These are phyloP conservation scores for Sarcophaga peregrina DNA, from an alignment of 1,140 invertebrate species.

Conservation along the genomic window DNA sequence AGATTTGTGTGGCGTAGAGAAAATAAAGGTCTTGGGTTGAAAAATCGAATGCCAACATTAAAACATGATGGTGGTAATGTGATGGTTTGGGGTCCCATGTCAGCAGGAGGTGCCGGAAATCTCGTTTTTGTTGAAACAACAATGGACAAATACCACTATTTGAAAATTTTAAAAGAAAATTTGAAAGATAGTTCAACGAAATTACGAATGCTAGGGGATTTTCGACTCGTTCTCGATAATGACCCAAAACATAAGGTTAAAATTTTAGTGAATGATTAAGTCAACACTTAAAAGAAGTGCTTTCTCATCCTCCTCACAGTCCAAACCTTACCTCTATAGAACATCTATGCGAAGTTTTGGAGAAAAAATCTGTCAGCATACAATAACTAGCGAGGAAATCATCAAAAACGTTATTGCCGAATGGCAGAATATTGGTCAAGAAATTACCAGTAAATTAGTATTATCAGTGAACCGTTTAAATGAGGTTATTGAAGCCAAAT, in stretches of 20 bases:
- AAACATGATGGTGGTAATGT: conserved; percentile 58
- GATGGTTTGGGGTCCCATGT: conserved; percentile 63
- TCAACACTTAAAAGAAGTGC: too few species aligned
- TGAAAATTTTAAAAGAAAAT: conserved; percentile 50
- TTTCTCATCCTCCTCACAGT: too few species aligned
- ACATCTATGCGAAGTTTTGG: too few species aligned
- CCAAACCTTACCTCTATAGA: too few species aligned
- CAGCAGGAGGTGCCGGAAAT: conserved; percentile 50
- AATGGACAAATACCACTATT: conserved; percentile 47
- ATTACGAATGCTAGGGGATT: conserved; percentile 41
- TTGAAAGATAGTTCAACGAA: conserved; percentile 46
- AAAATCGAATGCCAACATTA: too few species aligned
- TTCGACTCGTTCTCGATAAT: conserved; percentile 45
- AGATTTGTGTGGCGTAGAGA: conserved; percentile 42
- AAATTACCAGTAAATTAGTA: too few species aligned
- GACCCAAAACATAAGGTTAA: conserved; percentile 55
- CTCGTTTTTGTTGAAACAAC: conserved; percentile 51
- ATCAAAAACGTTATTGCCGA: too few species aligned
- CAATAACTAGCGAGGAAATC: too few species aligned
- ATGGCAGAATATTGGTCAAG: too few species aligned
- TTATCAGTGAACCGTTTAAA: too few species aligned
- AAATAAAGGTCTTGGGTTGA: conserved; percentile 49
- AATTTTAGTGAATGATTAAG: conserved; percentile 51
- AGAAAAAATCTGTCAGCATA: too few species aligned
- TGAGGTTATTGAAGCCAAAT: too few species aligned